Percentiles rank a stretch among this genome's conserved stretches.
phyloP scores from a whole-genome alignment of 2,888 invertebrate genomes.

The Molorchus minor region DNA sequence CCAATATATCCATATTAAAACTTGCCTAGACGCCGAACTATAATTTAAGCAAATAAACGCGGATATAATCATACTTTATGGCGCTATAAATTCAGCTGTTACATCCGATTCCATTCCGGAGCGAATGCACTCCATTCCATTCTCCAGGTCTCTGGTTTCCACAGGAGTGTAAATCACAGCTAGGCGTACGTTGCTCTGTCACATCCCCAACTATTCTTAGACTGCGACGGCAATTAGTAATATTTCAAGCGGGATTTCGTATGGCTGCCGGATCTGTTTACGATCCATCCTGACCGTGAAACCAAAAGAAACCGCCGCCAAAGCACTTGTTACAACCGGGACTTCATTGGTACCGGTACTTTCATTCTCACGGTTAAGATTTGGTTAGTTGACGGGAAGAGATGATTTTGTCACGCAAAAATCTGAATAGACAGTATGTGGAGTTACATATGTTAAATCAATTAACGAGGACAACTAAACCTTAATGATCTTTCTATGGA shows the following conservation, averaged over 20 bases:
- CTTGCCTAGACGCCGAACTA: not conserved
- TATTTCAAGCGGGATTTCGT: slow-evolving; percentile 40
- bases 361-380: too few species aligned
- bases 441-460: too few species aligned
- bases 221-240: slow-evolving; percentile 43
- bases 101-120: not conserved
- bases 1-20: not conserved
- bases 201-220: slow-evolving; percentile 27
- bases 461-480: too few species aligned
- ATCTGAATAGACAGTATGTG: too few species aligned
- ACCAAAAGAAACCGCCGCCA: too few species aligned
- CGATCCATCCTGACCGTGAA: too few species aligned
- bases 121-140: not conserved
- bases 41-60: not conserved
- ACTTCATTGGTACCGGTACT: too few species aligned
- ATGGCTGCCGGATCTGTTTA: slow-evolving; percentile 36
- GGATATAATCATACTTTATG: not conserved
- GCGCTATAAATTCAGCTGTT: not conserved
- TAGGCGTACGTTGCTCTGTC: slow-evolving; percentile 25
- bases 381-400: too few species aligned
- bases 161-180: slow-evolving; percentile 43
- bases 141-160: slow-evolving; percentile 32
- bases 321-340: too few species aligned
- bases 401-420: too few species aligned
- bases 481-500: too few species aligned